phyloP scores from a whole-genome alignment of 2,113 vertebrate species.

The Psephotus haematonotus region DNA sequence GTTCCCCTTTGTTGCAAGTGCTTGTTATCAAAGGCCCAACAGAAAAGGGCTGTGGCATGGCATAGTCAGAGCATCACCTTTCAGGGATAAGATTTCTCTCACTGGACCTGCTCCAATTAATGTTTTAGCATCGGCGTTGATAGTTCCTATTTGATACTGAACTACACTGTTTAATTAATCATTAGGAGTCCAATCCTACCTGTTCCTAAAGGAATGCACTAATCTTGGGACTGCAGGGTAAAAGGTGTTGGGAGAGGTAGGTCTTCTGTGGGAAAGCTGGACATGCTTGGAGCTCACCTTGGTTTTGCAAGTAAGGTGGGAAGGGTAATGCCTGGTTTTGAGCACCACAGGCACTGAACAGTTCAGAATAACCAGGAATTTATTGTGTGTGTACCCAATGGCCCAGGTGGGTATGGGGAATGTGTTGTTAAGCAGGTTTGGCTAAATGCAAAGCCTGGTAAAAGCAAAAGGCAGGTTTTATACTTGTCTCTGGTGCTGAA shows the following conservation, averaged over 20 bases:
- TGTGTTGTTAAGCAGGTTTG: neutral
- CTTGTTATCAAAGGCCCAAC: neutral
- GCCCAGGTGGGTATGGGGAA: neutral
- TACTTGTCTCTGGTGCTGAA: neutral
- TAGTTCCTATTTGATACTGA: neutral
- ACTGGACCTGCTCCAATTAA: neutral
- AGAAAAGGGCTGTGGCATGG: neutral
- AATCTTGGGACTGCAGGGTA: neutral
- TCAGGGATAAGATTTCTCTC: neutral
- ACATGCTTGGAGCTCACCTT: accelerated
- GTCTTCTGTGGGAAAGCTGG: neutral
- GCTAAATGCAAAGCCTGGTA: neutral
- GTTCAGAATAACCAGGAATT: neutral
- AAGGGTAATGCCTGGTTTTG: neutral
- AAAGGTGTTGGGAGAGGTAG: neutral
- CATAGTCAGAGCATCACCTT: neutral
- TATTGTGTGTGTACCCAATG: neutral
- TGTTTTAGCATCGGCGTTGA: accelerated
- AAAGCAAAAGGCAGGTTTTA: neutral
- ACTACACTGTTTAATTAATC: neutral
- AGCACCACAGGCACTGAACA: neutral
- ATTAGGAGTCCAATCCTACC: neutral
- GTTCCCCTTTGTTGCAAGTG: accelerated
- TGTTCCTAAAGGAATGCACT: accelerated
- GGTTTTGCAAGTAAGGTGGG: neutral